Evolutionary conservation across 2,797 vertebrate genomes (phyloP), one percentile per base, ranked within the genome.

Genomic region (Acanthis flammea): DNA sequence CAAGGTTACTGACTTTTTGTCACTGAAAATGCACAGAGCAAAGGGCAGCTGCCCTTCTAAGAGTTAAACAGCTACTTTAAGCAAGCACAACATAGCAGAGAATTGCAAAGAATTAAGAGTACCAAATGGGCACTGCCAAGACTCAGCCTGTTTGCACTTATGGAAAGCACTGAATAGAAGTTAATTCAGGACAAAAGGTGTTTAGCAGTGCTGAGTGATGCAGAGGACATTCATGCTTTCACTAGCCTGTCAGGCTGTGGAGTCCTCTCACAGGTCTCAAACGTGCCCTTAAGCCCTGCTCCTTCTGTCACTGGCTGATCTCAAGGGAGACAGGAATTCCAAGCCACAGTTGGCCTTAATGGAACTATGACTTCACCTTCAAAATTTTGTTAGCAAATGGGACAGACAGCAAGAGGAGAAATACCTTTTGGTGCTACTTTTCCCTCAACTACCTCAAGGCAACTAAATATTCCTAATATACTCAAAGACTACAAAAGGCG

Each of bases 221-320:
- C 41, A 83, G 48, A 0, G 2, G 37, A 48, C 30, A 30, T 12
- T 51, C 47, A 51, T 6, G 21, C 31, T 61, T 80, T 48, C 60
- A 18, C 17, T 42, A 51, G 44, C 24, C 41, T 63, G 53, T 18
- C 44, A 47, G 18, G 19, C 24, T 35, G 0, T 12, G 2, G 8
- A 8, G 37, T 66, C 17, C 57, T 62, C 86, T 70, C 35, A 28
- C 12, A 7, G 14, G 37, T 19, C 28, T 55, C n/a, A 19, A 84
- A 78, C 2, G 1, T 22, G 31, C 21, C 19, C 0, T 1, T 23
- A 61, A 77, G 48, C 61, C 58, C 19, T 1, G 9, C 31, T 63
- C 24, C 28, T 31, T 22, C 60, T 47, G 15, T 5, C 4, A 5
- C 66, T 2, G 30, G 44, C 31, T 66, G 31, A 63, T 14, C 75